Conservation (phyloP, 2,113 vertebrate genomes). For the Pogonocichla stellata region DNA sequence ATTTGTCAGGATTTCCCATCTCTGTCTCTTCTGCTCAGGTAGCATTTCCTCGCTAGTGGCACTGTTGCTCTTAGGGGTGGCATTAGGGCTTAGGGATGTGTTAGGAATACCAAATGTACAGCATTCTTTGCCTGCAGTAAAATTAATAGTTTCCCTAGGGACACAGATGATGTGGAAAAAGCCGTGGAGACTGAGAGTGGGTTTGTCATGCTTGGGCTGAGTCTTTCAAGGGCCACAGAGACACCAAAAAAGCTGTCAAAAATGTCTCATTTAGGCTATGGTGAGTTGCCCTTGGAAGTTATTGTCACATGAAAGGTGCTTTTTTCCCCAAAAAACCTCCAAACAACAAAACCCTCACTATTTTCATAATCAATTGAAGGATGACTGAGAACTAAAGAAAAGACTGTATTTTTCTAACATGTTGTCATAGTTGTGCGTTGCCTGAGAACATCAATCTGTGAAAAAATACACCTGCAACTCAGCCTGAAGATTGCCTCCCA, state of each 20-base stretch:
- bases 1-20: neutral
- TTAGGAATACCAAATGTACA: neutral
- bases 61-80: neutral
- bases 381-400: neutral
- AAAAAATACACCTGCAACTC: neutral
- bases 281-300: neutral
- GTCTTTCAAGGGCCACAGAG: neutral
- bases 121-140: neutral
- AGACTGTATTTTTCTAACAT: neutral
- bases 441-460: neutral
- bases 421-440: neutral
- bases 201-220: neutral
- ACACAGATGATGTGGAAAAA: neutral
- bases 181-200: neutral
- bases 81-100: neutral
- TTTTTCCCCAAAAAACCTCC: fast-evolving
- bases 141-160: neutral
- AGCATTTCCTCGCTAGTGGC: neutral
- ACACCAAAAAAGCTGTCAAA: neutral
- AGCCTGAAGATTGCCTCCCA: conserved; percentile 1
- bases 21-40: neutral
- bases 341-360: neutral
- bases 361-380: neutral
- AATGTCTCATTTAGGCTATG: neutral
- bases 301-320: neutral